These are phyloP conservation scores for Drosophila colorata DNA, from an alignment of 2,888 invertebrate species.

Conservation along the genomic window DNA sequence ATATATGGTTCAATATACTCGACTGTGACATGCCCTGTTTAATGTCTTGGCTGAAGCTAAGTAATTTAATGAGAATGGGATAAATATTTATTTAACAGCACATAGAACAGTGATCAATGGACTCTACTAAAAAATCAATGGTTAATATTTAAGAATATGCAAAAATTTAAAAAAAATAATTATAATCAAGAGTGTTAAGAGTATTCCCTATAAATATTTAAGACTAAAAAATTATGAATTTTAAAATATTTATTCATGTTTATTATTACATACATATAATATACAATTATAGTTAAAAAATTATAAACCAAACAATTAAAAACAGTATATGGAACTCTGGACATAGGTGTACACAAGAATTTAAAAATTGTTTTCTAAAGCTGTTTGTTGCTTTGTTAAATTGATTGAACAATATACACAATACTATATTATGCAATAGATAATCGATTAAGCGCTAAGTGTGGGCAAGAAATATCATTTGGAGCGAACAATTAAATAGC, in stretches of 20 bases:
- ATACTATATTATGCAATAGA: constrained; percentile 4
- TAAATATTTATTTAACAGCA: too few species aligned
- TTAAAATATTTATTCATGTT: too few species aligned
- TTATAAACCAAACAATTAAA: not conserved
- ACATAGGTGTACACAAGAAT: not conserved
- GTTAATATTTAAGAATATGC: too few species aligned
- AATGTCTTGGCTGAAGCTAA: not conserved
- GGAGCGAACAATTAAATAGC: constrained; percentile 23
- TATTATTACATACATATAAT: too few species aligned
- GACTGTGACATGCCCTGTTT: not conserved
- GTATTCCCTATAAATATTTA: too few species aligned
- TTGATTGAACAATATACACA: not conserved
- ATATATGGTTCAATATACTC: not conserved
- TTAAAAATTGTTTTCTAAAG: not conserved
- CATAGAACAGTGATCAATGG: too few species aligned
- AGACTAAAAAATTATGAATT: too few species aligned
- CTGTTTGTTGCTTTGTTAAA: not conserved
- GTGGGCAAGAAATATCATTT: constrained; percentile 9
- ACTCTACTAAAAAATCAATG: too few species aligned
- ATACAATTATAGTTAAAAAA: not conserved
- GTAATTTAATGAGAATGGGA: not conserved
- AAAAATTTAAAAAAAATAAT: too few species aligned
- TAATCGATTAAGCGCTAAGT: constrained; percentile 27
- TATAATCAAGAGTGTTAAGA: too few species aligned
- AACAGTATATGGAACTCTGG: too few species aligned